Base-by-base conservation (phyloP, 2,888 invertebrate species). In the Polylopha cassiicola region DNA sequence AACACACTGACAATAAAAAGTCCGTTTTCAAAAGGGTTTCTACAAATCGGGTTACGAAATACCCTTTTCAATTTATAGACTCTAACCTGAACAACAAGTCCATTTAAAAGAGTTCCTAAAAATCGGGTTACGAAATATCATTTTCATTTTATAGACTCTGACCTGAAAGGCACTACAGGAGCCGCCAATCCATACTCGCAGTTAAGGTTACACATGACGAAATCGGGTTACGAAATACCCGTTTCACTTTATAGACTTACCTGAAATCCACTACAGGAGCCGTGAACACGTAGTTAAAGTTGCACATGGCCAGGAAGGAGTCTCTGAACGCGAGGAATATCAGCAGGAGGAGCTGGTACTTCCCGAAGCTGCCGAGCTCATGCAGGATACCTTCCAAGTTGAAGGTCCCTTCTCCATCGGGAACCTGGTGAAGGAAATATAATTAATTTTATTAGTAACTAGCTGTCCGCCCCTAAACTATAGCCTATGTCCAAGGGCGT, bases 321-420 rank as follows among this genome's bases (percentile, higher is more conserved):
- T 89, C 81, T 1, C 89, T 77, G 61, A 89, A 73, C 47, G 87
- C 85, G 9, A 89, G 78, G 41, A 89, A 71, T 10, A 82, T 52
- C 47, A 87, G 82, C 54, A 87, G 77, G 42, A 85, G 57, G 46
- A 87, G 59, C 68, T 88, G 88, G 69, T 86, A 88, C 61, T 85
- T 87, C 49, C 88, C 88, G 62, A 87, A 88, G 65, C 84, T 85
- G 58, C 88, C 88, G 53, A 87, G 61, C 64, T 87, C 84, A 33
- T 67, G 65, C 37, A 88, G 65, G 51, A 87, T 78, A 18, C 79
- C 76, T 38, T 88, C 88, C 53, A 87, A 60, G 62, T 87, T 85
- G 60, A 86, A 81, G 55, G 62, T 66, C 7, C 62, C 52, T 10
- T 74, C 73, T 15, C 27, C 39, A 27, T 29, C 43, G 20, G 27